Evolutionary conservation across 2,888 invertebrate species (phyloP), one percentile per base, ranked within the genome.

Genomic region (Clanis bilineata): DNA sequence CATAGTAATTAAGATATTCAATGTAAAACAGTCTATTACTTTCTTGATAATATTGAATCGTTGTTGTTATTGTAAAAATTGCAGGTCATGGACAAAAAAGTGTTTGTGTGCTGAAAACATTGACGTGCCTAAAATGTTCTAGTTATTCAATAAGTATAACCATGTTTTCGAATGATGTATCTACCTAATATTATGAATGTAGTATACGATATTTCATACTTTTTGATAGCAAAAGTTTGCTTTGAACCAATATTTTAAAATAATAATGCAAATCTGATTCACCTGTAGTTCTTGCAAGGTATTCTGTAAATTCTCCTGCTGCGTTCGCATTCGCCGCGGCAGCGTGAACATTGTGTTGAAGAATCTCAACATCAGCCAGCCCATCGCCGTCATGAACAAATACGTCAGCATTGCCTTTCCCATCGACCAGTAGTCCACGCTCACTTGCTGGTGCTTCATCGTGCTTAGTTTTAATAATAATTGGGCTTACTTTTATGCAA

Each of bases 391-490:
- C 55, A 96, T 77, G 0, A 89, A 90, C 54, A 94, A 87, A 72
- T 95, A 96, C 12, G 93, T 92, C 41, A 93, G 74, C 79, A 95
- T 94, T 0, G 94, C 93, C 72, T 93, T 93, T 0, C 93, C 82
- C 95, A 96, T 95, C 63, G 93, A 93, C 92, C 94, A 94, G 65
- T 94, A 93, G 78, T 95, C 94, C 36, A 95, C 94, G 22, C 92
- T 91, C 0, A 96, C 94, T 92, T 95, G 93, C 81, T 95, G 95
- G 65, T 93, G 84, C 77, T 94, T 93, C 95, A 95, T 95, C 73
- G 70, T 77, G 51, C 55, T 56, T 56, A 21, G 3, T 56, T n/a
- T 15, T 23, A 38, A 18, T 7, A 2, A 3, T 38, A 15, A 56
- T 6, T 18, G n/a, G 55, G 58, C 55, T 62, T 41, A 36, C 25